phyloP scores from a whole-genome alignment of 2,797 vertebrate genomes.

The Menidia menidia region DNA sequence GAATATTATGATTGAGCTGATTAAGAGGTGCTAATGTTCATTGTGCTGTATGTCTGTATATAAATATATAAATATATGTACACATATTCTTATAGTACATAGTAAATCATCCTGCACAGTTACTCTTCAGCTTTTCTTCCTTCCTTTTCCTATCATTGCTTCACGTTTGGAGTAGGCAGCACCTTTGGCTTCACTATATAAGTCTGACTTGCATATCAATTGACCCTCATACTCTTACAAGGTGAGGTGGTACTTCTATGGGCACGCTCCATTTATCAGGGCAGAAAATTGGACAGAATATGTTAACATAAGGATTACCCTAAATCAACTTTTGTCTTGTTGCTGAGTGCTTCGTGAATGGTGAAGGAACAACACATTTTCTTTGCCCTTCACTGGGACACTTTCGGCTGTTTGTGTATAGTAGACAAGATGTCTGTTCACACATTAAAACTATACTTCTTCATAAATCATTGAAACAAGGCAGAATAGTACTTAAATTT shows the following conservation, averaged over 20 bases:
- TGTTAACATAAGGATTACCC: conserved; percentile 71
- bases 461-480: conserved; percentile 7
- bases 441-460: not conserved
- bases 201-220: conserved; percentile 70
- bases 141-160: conserved; percentile 2
- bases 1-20: no score
- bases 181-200: conserved; percentile 65
- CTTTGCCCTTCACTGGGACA: conserved; percentile 45
- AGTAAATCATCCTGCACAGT: not conserved
- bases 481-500: not conserved
- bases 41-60: no score
- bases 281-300: conserved; percentile 56
- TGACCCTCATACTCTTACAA: conserved; percentile 58
- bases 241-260: conserved; percentile 70
- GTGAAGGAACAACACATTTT: conserved; percentile 55
- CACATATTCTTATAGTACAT: conserved; percentile 1
- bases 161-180: conserved; percentile 40
- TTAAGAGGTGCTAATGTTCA: no score
- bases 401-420: conserved; percentile 2
- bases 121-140: not conserved
- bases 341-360: conserved; percentile 66
- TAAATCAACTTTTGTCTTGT: conserved; percentile 58
- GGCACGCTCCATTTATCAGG: conserved; percentile 63
- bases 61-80: no score
- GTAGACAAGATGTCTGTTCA: not conserved